Evolutionary conservation across 2,888 invertebrate genomes (phyloP).

Genomic region (Tetramorium bicarinatum): DNA sequence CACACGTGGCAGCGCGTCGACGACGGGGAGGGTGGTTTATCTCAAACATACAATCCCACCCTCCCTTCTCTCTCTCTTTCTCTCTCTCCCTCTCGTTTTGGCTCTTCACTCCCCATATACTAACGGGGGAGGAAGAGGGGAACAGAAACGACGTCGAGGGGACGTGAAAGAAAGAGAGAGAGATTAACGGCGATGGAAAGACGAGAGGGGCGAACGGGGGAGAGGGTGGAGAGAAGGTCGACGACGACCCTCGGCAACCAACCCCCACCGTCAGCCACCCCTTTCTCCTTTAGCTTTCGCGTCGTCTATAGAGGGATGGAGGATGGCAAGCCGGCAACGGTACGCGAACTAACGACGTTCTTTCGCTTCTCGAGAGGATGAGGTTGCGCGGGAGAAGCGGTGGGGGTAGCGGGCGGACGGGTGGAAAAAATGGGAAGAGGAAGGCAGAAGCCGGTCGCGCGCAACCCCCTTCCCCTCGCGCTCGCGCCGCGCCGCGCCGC

Average conservation of each 20-base stretch:
- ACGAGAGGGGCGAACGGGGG: constrained; percentile 61
- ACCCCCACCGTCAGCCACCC: constrained; percentile 80
- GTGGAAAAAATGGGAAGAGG: constrained; percentile 53
- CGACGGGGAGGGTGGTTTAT: constrained; percentile 82
- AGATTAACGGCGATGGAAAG: constrained; percentile 5
- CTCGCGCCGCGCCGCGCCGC: constrained; percentile 68
- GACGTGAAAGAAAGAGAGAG: constrained; percentile 20
- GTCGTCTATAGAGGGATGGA: constrained; percentile 73
- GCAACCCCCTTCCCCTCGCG: constrained; percentile 54
- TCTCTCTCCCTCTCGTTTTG: constrained; percentile 24
- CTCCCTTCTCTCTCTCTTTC: constrained; percentile 22
- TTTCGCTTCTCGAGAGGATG: constrained; percentile 78
- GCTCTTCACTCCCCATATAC: not conserved
- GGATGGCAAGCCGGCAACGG: constrained; percentile 72
- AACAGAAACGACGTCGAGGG: constrained; percentile 43
- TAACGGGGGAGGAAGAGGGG: constrained; percentile 2
- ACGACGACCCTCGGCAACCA: constrained; percentile 80
- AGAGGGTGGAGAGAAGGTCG: constrained; percentile 68
- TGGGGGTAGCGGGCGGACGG: constrained; percentile 14
- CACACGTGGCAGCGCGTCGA: constrained; percentile 83
- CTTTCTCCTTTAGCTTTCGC: constrained; percentile 79
- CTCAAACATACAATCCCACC: constrained; percentile 84
- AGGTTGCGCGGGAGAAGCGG: constrained; percentile 30
- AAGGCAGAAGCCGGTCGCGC: constrained; percentile 52
- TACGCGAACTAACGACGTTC: constrained; percentile 82